Base-by-base conservation (phyloP, 2,888 invertebrate species). In the Caenorhabditis zanzibari region DNA sequence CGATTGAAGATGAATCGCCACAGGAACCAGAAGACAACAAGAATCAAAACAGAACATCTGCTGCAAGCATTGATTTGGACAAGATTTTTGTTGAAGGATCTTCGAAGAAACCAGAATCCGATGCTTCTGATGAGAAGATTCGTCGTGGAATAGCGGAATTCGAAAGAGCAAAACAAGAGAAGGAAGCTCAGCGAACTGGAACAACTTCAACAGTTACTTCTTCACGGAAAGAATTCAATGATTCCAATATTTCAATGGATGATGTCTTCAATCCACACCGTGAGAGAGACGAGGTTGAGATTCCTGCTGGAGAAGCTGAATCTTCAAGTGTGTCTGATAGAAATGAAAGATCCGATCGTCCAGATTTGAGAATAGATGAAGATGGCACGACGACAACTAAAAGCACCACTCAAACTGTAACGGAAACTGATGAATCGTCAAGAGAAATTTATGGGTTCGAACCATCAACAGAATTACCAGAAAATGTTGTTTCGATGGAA, bases 71-170 rank as follows among this genome's bases (percentile, higher is more conserved):
- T 32, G 49, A 63, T 26, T 68, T 84, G 41, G 76, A 82, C 28
- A 66, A 79, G 10, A 66, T 82, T 12, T 82, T 82, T 24, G 68
- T 54, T 35, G 35, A 69, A 63, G 63, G 56, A 52, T 4, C 32
- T 22, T 16, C 32, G 0, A 12, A 2, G 7, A 28, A 58, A 22
- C 32, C 28, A 26, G 56, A 69, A 2, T 26, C 12, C 16, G 63
- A 63, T 14, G 44, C 4, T 28, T 44, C 44, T 1, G 72, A 58
- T 28, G 47, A 58, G 32, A 49, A 61, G 24, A 66, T 81, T 7
- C 26, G 49, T 4, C n/a, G n/a, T 4, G 44, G 81, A 44, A 75
- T 81, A 7, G 81, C 47, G 0, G 81, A 81, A 22, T 81, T 81
- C 35, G 69, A 74, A 28, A 68, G 44, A 26, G 44, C 59, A 3